A percentile compares a stretch with the other conserved stretches of the same genome.
Evolutionary conservation across 2,888 invertebrate genomes (phyloP).

Genomic region (Parnassius glacialis): DNA sequence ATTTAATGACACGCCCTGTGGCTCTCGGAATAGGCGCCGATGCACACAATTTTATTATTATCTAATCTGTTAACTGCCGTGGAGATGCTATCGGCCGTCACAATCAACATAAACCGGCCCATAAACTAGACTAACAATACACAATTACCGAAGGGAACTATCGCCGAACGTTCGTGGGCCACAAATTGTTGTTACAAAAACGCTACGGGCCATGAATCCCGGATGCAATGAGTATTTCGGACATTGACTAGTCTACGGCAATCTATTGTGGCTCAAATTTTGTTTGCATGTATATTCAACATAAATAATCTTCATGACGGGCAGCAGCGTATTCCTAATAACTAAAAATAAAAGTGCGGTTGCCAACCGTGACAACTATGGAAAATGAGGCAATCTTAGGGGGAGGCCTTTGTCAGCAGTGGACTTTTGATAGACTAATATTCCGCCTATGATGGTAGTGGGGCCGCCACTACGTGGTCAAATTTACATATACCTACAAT

Average conservation of each 20-base stretch:
- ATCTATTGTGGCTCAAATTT: constrained; percentile 25
- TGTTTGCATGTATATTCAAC: constrained; percentile 5
- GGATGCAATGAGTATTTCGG: constrained; percentile 35
- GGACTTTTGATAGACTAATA: too few species aligned
- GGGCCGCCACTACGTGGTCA: too few species aligned
- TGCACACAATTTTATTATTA: constrained; percentile 21
- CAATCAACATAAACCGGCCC: constrained; percentile 17
- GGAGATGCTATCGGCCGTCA: constrained; percentile 17
- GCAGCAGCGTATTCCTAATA: neutral
- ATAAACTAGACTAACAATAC: constrained; percentile 35
- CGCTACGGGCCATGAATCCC: constrained; percentile 40
- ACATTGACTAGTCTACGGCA: constrained; percentile 21
- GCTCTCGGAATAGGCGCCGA: constrained; percentile 8
- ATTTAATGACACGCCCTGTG: constrained; percentile 16
- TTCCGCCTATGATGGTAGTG: too few species aligned
- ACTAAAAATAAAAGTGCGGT: too few species aligned
- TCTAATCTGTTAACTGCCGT: constrained; percentile 24
- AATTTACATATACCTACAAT: too few species aligned
- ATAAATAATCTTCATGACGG: neutral
- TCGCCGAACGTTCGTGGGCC: constrained; percentile 32
- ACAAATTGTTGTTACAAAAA: constrained; percentile 27
- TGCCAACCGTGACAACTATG: too few species aligned
- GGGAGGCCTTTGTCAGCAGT: too few species aligned
- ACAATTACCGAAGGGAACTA: constrained; percentile 36
- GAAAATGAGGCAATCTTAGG: too few species aligned